Percentiles rank a stretch among this genome's conserved stretches.
These are phyloP conservation scores for Triplophysa rosa DNA, from an alignment of 2,113 vertebrate species.

Conservation along the genomic window DNA sequence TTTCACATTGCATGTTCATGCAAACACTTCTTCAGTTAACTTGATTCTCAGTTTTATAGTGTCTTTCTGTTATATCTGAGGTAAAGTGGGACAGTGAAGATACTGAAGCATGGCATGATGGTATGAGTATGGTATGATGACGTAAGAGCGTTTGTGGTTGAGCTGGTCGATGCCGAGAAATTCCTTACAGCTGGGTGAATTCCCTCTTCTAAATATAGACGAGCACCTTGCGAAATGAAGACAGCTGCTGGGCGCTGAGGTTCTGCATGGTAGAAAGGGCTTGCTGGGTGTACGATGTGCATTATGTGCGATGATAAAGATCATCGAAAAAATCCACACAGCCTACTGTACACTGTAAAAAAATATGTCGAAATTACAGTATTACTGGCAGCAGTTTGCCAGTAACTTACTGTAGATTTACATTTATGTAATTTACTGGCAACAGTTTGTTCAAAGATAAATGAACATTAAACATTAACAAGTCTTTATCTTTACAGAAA, in stretches of 20 bases:
- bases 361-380: too few species aligned
- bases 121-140: not conserved
- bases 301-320: not conserved
- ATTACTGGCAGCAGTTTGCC: too few species aligned
- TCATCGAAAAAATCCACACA: not conserved
- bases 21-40: not conserved
- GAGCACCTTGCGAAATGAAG: slow-evolving; percentile 10
- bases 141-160: slow-evolving; percentile 16
- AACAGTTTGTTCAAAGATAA: too few species aligned
- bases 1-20: too few species aligned
- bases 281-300: too few species aligned
- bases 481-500: too few species aligned
- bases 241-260: slow-evolving; percentile 5
- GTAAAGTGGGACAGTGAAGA: not conserved
- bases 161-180: slow-evolving; percentile 10
- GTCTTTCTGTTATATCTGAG: not conserved
- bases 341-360: too few species aligned
- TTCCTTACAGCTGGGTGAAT: slow-evolving; percentile 33
- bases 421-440: too few species aligned
- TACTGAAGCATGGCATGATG: not conserved
- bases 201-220: slow-evolving; percentile 33
- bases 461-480: too few species aligned
- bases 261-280: not conserved
- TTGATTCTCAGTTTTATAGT: not conserved
- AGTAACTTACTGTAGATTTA: too few species aligned